Evolutionary conservation across 2,797 vertebrate species (phyloP).

Genomic region (Tiaroga cobitis): DNA sequence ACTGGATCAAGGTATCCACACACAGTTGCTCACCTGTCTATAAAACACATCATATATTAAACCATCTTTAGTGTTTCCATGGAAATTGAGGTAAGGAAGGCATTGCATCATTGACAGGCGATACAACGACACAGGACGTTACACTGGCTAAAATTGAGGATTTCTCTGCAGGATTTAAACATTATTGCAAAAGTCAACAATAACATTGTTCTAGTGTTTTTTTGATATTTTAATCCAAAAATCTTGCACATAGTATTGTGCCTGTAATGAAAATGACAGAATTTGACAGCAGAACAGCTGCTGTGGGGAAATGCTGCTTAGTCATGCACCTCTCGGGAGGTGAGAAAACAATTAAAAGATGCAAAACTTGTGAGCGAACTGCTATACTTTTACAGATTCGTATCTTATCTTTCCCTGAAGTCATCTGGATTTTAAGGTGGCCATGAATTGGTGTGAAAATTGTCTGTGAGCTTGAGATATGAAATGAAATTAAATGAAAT

Average conservation of each 20-base stretch:
- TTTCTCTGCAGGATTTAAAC: no score
- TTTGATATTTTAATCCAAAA: not conserved
- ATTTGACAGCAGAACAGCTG: constrained; percentile 4
- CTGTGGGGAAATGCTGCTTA: not conserved
- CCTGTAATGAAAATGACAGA: not conserved
- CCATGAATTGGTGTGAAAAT: not conserved
- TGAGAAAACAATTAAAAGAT: constrained; percentile 1
- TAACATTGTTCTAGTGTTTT: no score
- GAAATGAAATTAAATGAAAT: no score
- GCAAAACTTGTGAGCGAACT: not conserved
- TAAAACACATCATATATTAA: no score
- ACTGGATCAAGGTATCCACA: no score
- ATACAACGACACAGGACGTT: no score
- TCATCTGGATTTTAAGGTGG: not conserved
- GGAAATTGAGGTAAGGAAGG: no score
- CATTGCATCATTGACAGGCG: no score
- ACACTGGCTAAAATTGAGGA: no score
- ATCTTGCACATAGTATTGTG: not conserved
- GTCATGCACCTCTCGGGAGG: not conserved
- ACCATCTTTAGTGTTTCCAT: no score
- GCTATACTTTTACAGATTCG: not conserved
- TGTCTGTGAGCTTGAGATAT: not conserved
- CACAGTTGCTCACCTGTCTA: no score
- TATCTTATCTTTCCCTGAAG: not conserved
- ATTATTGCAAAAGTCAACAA: no score